Percentiles rank a stretch among this genome's conserved stretches.
These are phyloP conservation scores for Simalia tracyae DNA, from an alignment of 2,797 vertebrate species.

Conservation along the genomic window DNA sequence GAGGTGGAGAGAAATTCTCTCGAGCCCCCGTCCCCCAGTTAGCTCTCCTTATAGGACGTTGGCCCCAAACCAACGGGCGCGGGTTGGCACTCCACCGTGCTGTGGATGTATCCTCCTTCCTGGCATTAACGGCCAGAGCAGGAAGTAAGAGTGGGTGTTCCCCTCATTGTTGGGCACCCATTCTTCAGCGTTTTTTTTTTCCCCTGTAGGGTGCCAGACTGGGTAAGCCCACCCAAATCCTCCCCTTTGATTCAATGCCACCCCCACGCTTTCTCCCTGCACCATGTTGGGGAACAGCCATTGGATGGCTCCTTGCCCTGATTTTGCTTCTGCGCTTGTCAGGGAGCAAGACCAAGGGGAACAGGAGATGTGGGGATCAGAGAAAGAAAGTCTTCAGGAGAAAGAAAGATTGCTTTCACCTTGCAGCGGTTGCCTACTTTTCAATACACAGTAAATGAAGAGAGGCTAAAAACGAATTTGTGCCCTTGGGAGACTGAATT, in stretches of 20 bases:
- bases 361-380: background rate
- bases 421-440: too few relatives aligned
- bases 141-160: background rate
- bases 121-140: background rate
- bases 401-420: background rate
- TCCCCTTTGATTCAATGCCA: background rate
- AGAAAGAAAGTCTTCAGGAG: background rate
- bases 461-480: background rate
- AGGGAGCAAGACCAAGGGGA: rapidly evolving
- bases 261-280: too few relatives aligned
- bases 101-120: background rate
- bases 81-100: background rate
- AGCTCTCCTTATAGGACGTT: background rate
- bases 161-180: rapidly evolving
- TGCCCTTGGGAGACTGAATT: background rate
- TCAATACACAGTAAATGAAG: background rate
- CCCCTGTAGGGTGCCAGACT: background rate
- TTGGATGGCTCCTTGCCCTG: background rate
- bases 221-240: rapidly evolving
- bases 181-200: background rate
- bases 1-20: background rate
- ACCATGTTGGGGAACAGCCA: background rate
- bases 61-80: background rate
- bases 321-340: background rate
- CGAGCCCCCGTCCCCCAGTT: too few relatives aligned